Percentiles rank a stretch among this genome's conserved stretches.
phyloP scores from a whole-genome alignment of 35 echinoderm and acorn worm genomes.

The Heliocidaris erythrogramma region DNA sequence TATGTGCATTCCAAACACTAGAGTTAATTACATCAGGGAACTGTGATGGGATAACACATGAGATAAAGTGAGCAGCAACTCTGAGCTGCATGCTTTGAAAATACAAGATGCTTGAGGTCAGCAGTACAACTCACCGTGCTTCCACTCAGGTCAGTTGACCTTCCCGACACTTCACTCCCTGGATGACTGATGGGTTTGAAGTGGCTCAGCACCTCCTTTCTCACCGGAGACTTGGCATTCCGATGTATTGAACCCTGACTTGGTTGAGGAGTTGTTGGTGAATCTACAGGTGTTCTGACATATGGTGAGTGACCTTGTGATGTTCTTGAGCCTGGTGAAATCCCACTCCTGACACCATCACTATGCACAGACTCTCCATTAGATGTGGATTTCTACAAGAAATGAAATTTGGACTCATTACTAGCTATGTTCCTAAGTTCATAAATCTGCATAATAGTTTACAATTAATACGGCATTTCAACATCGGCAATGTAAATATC shows the following conservation, averaged over 20 bases:
- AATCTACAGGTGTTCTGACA: not conserved
- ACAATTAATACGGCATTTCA: too few species aligned
- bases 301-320: slow-evolving; percentile 13
- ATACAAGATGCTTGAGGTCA: not conserved
- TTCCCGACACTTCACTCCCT: slow-evolving; percentile 24
- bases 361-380: not conserved
- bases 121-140: slow-evolving; percentile 13
- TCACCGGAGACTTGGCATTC: slow-evolving; percentile 37
- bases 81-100: too few species aligned
- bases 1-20: too few species aligned
- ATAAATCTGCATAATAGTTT: not conserved
- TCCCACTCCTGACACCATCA: slow-evolving; percentile 30
- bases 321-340: not conserved
- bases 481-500: too few species aligned
- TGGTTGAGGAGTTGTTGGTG: not conserved
- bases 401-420: not conserved
- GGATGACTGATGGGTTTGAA: slow-evolving; percentile 46
- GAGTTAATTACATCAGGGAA: too few species aligned
- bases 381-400: slow-evolving; percentile 29
- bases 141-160: slow-evolving; percentile 1
- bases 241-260: not conserved
- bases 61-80: too few species aligned
- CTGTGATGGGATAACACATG: too few species aligned
- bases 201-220: slow-evolving; percentile 29
- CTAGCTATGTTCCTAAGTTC: not conserved